phyloP scores from a whole-genome alignment of 2,797 vertebrate species.

The Galaxias olidus region DNA sequence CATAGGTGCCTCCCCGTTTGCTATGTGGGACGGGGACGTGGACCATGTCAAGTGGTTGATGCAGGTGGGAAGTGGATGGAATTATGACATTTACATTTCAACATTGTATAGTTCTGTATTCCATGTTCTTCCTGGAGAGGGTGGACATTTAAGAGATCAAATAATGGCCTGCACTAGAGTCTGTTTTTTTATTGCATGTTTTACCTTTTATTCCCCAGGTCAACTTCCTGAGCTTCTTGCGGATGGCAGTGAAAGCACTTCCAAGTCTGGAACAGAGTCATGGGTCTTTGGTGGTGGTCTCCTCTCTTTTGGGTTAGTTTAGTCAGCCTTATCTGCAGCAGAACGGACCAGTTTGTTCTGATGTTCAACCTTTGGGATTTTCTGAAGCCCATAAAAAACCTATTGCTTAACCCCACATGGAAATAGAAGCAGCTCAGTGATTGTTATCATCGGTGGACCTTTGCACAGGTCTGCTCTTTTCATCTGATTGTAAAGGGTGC shows the following conservation, averaged over 20 bases:
- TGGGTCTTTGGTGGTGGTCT: slow-evolving; percentile 83
- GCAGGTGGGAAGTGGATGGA: slow-evolving; percentile 71
- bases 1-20: slow-evolving; percentile 74
- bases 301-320: slow-evolving; percentile 83
- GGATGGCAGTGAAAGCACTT: slow-evolving; percentile 79
- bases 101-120: too few relatives aligned
- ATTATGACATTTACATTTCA: slow-evolving; percentile 19
- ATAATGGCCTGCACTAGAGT: too few relatives aligned
- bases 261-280: slow-evolving; percentile 75
- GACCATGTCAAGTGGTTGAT: slow-evolving; percentile 78
- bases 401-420: too few relatives aligned
- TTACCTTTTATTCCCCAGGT: slow-evolving; percentile 67
- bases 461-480: too few relatives aligned
- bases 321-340: slow-evolving; percentile 23
- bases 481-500: not conserved
- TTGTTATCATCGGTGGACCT: too few relatives aligned
- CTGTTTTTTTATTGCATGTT: not conserved
- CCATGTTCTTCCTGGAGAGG: too few relatives aligned
- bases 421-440: too few relatives aligned
- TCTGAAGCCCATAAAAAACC: too few relatives aligned
- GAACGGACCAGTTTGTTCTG: not conserved
- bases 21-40: slow-evolving; percentile 77
- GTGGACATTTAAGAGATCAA: too few relatives aligned
- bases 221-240: slow-evolving; percentile 88
- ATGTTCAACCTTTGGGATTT: not conserved